Evolutionary conservation across 2,888 invertebrate genomes (phyloP).

Genomic region (Steinernema scapterisci): DNA sequence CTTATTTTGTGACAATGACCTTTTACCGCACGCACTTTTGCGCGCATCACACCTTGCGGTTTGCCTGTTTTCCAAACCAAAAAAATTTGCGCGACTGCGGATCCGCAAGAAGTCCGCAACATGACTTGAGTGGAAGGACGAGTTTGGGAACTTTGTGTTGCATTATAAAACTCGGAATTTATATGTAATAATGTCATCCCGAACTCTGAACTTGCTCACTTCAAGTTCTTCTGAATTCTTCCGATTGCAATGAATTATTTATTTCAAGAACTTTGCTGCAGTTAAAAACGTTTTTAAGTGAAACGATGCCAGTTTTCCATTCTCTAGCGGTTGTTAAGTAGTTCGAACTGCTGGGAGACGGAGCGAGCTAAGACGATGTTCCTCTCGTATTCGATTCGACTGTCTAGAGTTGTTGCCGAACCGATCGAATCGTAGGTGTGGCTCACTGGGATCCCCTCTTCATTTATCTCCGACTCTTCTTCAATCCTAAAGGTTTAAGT

Average conservation of each 20-base stretch:
- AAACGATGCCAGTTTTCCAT: background rate
- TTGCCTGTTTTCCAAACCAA: too few species aligned
- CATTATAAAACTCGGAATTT: too few species aligned
- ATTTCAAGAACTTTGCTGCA: too few species aligned
- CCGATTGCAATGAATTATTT: too few species aligned
- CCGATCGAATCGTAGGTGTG: constrained; percentile 24
- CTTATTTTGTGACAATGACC: constrained; percentile 33
- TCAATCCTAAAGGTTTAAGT: constrained; percentile 44
- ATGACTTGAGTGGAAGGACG: too few species aligned
- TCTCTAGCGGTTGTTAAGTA: constrained; percentile 11
- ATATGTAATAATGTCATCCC: too few species aligned
- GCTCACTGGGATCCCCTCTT: background rate
- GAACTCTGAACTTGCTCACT: too few species aligned
- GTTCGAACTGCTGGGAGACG: constrained; percentile 20
- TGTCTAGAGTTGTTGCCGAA: constrained; percentile 14
- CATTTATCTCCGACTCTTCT: constrained; percentile 48
- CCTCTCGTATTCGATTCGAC: constrained; percentile 1
- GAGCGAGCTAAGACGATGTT: constrained; percentile 15
- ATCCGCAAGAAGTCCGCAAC: background rate
- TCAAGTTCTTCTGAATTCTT: too few species aligned
- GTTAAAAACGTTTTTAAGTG: background rate
- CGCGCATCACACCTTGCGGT: constrained; percentile 10
- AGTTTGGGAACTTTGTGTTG: too few species aligned
- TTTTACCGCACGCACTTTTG: constrained; percentile 31
- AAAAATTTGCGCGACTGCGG: too few species aligned